These are phyloP conservation scores for Boloria selene DNA, from an alignment of 2,888 invertebrate species.

Conservation along the genomic window DNA sequence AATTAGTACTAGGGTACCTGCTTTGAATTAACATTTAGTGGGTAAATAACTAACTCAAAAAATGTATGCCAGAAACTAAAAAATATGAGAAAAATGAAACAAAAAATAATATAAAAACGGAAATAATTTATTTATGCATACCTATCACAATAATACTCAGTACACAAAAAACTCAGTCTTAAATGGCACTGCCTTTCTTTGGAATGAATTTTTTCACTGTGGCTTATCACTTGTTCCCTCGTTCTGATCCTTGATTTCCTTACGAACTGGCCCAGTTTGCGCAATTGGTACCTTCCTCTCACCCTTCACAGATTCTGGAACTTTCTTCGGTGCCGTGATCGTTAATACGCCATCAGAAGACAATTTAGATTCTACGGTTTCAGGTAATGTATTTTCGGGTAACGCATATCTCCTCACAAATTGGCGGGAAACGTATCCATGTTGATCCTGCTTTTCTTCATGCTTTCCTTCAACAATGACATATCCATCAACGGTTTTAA, in stretches of 20 bases:
- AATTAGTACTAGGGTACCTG: too few species aligned
- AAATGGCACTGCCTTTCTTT: constrained; percentile 44
- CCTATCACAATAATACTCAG: constrained; percentile 10
- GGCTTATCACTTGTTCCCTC: constrained; percentile 59
- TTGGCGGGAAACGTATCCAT: constrained; percentile 88
- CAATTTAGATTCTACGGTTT: constrained; percentile 86
- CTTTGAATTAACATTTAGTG: too few species aligned
- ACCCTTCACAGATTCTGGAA: constrained; percentile 62
- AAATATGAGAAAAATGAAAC: constrained; percentile 1
- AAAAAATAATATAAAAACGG: background rate
- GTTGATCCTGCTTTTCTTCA: constrained; percentile 88
- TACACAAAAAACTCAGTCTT: constrained; percentile 48
- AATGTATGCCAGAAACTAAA: too few species aligned
- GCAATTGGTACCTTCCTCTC: constrained; percentile 83
- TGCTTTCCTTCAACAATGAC: constrained; percentile 90
- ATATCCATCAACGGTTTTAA: constrained; percentile 87
- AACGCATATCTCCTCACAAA: constrained; percentile 88
- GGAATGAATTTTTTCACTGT: constrained; percentile 43
- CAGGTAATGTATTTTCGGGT: constrained; percentile 87
- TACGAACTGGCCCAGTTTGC: constrained; percentile 83
- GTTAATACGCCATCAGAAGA: constrained; percentile 89
- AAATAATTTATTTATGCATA: background rate
- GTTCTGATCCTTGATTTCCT: constrained; percentile 77
- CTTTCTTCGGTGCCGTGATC: constrained; percentile 83
- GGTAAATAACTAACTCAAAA: too few species aligned